Evolutionary conservation across 2,113 vertebrate species (phyloP).

Genomic region (Planiliza haematocheilus): DNA sequence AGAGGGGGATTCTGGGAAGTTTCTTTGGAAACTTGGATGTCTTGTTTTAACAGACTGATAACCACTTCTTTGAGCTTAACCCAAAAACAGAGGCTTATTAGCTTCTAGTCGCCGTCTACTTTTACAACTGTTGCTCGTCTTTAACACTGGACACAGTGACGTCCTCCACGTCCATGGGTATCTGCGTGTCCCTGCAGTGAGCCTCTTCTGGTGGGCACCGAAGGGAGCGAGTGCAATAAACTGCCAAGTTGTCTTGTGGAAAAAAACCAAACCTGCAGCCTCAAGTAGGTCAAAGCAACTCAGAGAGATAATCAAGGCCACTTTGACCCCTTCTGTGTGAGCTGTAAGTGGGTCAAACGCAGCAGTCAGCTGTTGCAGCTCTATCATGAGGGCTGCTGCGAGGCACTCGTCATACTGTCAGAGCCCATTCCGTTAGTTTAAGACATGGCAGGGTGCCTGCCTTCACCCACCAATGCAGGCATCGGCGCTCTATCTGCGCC

Average conservation of each 20-base stretch:
- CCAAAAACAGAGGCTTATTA: not conserved
- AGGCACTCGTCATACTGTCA: slow-evolving; percentile 71
- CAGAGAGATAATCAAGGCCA: slow-evolving; percentile 79
- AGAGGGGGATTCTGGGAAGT: not conserved
- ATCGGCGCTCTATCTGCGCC: slow-evolving; percentile 31
- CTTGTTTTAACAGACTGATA: not conserved
- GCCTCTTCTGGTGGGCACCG: slow-evolving; percentile 29
- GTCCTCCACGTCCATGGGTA: not conserved
- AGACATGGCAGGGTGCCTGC: slow-evolving; percentile 49
- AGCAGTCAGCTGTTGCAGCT: slow-evolving; percentile 80
- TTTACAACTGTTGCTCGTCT: slow-evolving; percentile 17
- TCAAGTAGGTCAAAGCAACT: slow-evolving; percentile 79
- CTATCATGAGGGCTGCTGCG: slow-evolving; percentile 54
- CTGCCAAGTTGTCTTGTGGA: slow-evolving; percentile 64
- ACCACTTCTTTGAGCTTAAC: not conserved
- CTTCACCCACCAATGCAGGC: slow-evolving; percentile 54
- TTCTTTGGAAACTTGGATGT: too few relatives aligned
- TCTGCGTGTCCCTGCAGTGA: slow-evolving; percentile 22
- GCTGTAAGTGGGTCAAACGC: slow-evolving; percentile 80
- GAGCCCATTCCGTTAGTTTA: slow-evolving; percentile 61
- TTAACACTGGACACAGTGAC: slow-evolving; percentile 22
- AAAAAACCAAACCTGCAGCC: slow-evolving; percentile 64
- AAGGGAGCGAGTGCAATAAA: slow-evolving; percentile 60
- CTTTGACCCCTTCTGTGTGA: slow-evolving; percentile 80
- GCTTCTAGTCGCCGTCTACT: not conserved